Percentiles rank a stretch among this genome's conserved stretches.
These are phyloP conservation scores for Brachionus rubens DNA, from an alignment of 1,140 invertebrate species.

Conservation along the genomic window DNA sequence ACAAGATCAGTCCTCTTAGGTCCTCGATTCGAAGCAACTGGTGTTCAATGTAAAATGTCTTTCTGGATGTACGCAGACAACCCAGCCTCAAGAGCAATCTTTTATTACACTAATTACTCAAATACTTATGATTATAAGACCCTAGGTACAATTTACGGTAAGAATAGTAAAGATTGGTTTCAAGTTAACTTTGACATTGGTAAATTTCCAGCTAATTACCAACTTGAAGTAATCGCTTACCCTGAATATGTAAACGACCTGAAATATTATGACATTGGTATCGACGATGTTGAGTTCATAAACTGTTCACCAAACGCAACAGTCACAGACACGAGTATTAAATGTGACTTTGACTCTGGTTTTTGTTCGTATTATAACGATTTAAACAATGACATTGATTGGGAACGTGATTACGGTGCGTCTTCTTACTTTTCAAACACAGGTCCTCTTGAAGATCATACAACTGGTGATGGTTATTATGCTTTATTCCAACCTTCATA, in stretches of 20 bases:
- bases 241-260: neutral
- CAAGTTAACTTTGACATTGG: neutral
- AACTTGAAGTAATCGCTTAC: slow-evolving; percentile 22
- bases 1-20: slow-evolving; percentile 50
- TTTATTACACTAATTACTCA: slow-evolving; percentile 4
- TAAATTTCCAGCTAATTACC: slow-evolving; percentile 18
- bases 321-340: slow-evolving; percentile 9
- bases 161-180: slow-evolving; percentile 12
- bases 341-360: slow-evolving; percentile 50
- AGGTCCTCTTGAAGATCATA: slow-evolving; percentile 49
- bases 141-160: neutral
- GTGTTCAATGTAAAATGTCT: slow-evolving; percentile 51
- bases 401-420: slow-evolving; percentile 65
- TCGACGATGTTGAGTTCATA: slow-evolving; percentile 54
- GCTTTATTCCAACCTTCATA: slow-evolving; percentile 18
- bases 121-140: slow-evolving; percentile 5
- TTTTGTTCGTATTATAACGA: slow-evolving; percentile 73
- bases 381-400: slow-evolving; percentile 72
- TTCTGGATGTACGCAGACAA: slow-evolving; percentile 77
- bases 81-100: slow-evolving; percentile 46
- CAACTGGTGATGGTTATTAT: slow-evolving; percentile 48
- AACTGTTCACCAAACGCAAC: slow-evolving; percentile 49
- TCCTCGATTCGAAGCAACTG: slow-evolving; percentile 51
- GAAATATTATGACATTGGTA: slow-evolving; percentile 49
- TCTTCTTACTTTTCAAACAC: slow-evolving; percentile 51